These are phyloP conservation scores for Philonicus albiceps DNA, from an alignment of 2,888 invertebrate genomes.

Conservation along the genomic window DNA sequence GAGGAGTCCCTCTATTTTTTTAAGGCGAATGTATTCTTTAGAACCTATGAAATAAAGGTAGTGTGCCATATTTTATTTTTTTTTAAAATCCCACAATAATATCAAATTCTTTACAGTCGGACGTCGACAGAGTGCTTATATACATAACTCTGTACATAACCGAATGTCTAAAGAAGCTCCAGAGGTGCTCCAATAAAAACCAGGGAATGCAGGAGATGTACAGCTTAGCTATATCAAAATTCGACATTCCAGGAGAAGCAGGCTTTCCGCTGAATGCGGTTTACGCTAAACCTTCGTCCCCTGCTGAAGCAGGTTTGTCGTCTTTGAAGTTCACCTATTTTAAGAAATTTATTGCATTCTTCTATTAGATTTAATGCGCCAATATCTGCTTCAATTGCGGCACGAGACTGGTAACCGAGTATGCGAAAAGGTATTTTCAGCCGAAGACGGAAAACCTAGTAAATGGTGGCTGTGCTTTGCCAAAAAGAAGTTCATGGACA, in stretches of 20 bases:
- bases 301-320: slow-evolving; percentile 78
- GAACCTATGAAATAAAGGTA: slow-evolving; percentile 88
- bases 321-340: not conserved
- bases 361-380: slow-evolving; percentile 83
- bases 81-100: not conserved
- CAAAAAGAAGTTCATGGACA: slow-evolving; percentile 99
- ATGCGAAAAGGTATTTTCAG: slow-evolving; percentile 87
- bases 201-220: slow-evolving; percentile 97
- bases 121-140: slow-evolving; percentile 95
- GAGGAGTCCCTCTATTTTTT: slow-evolving; percentile 98
- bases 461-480: slow-evolving; percentile 99
- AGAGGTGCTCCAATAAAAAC: slow-evolving; percentile 87
- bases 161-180: slow-evolving; percentile 94
- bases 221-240: slow-evolving; percentile 90
- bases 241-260: slow-evolving; percentile 95
- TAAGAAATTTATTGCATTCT: not conserved
- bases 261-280: slow-evolving; percentile 96
- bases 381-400: slow-evolving; percentile 91
- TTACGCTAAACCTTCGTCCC: slow-evolving; percentile 83
- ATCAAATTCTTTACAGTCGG: slow-evolving; percentile 73
- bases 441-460: slow-evolving; percentile 92
- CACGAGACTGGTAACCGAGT: slow-evolving; percentile 94
- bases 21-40: slow-evolving; percentile 98
- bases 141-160: slow-evolving; percentile 97
- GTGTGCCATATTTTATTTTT: not conserved